Conservation (phyloP, 2,888 invertebrate species). For the Macrosiphum euphorbiae region DNA sequence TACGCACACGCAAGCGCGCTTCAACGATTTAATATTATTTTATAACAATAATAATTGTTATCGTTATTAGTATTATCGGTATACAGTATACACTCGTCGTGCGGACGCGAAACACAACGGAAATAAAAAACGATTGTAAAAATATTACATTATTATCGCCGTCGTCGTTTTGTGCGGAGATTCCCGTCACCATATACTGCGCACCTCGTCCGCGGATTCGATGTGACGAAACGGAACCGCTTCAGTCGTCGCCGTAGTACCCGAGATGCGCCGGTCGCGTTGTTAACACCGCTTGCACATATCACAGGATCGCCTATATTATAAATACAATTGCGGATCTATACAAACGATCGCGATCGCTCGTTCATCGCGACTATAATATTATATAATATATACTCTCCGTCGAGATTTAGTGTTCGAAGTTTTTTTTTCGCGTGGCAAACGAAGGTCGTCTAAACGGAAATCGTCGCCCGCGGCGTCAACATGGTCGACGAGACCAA, state of each 20-base stretch:
- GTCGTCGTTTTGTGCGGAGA: neutral
- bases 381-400: neutral
- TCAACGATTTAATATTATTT: neutral
- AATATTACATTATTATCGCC: neutral
- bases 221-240: neutral
- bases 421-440: neutral
- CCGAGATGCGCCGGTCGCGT: neutral
- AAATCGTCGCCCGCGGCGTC: neutral
- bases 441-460: neutral
- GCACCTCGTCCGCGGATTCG: neutral
- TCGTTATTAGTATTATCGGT: neutral
- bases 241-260: neutral
- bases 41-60: neutral
- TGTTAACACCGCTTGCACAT: neutral
- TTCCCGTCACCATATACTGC: neutral
- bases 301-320: neutral
- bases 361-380: neutral
- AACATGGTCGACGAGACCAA: slow-evolving; percentile 58
- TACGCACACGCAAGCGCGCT: neutral
- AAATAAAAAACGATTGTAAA: neutral
- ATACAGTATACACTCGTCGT: neutral
- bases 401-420: neutral
- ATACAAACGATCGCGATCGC: neutral
- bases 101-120: neutral
- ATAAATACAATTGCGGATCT: neutral